Evolutionary conservation across 1,140 invertebrate species (phyloP), one percentile per base, ranked within the genome.

Genomic region (Pachypsylla venusta): DNA sequence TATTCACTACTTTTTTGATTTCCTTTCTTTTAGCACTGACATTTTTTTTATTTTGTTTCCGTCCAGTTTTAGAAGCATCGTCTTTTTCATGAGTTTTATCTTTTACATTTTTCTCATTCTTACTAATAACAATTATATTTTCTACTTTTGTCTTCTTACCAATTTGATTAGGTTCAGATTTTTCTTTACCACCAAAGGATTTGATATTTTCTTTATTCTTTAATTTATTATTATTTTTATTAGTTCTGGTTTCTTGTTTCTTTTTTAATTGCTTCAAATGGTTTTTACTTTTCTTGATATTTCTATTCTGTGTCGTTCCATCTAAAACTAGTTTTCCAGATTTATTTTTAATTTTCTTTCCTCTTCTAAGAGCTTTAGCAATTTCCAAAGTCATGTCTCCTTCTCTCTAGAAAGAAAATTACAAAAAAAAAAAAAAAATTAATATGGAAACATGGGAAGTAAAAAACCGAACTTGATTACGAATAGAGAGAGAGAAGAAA

Each of bases 341-440:
- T 19, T 48, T 48, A 7, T 48, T 48, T 22, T 48, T 48, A 4
- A 48, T 48, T 7, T 10, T 48, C 42, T 48, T 48, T 5, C 42
- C 42, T 48, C 22, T 48, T 22, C 22, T 48, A 19, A 19, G 42
- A 5, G 42, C 42, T 48, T 48, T 48, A 19, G 42, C 42, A 10
- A 48, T 48, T 19, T 48, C 22, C 42, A 48, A 3, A 7, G 42
- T 48, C 7, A 48, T 48, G 16, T 48, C 42, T 4, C 42, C 42
- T 48, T 48, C 42, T 48, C 42, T 48, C 42, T 48, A n/a, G n/a
- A n/a, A n/a, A n/a, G 42, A 48, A 48, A 48, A 48, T 35, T n/a
- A 22, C 16, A 48, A 35, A 16, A 35, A 48, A n/a, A 48, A 48
- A 48, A 48, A n/a, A 35, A 35, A 10, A n/a, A 35, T n/a, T n/a